Conservation (phyloP, 2,113 vertebrate genomes). For the Otis tarda region DNA sequence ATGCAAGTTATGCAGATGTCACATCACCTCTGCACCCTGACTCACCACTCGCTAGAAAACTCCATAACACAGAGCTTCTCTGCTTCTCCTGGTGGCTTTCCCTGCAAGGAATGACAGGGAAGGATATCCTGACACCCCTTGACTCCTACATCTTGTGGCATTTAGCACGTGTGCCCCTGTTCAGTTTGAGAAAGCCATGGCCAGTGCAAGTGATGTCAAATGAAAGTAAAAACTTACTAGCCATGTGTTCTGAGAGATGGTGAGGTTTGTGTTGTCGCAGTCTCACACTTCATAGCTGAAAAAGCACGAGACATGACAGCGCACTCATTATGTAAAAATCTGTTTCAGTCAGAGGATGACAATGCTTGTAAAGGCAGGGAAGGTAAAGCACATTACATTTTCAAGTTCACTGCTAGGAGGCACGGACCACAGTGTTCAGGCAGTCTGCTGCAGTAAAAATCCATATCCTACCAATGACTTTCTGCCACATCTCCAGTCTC, state of each 20-base stretch:
- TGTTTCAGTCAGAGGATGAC: not conserved
- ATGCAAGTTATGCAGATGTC: constrained; percentile 29
- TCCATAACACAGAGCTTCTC: constrained; percentile 25
- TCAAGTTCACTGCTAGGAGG: not conserved
- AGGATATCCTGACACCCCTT: not conserved
- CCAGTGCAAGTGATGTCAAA: not conserved
- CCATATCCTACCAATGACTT: not conserved
- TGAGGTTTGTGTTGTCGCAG: not conserved
- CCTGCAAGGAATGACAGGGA: not conserved
- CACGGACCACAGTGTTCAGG: not conserved
- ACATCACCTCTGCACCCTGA: not conserved
- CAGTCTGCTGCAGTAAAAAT: not conserved
- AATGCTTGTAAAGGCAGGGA: not conserved
- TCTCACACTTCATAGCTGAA: not conserved
- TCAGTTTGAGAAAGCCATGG: not conserved
- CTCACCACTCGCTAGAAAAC: constrained; percentile 24
- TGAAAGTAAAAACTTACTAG: not conserved
- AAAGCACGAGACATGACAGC: accelerated
- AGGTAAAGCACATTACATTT: not conserved
- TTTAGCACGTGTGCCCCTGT: not conserved
- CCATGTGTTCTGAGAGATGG: not conserved
- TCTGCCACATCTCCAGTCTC: not conserved
- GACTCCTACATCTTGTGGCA: not conserved
- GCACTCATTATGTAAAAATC: not conserved
- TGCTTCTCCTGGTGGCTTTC: not conserved